Conservation (phyloP, 2,113 vertebrate species). For the Brachyistius frenatus region DNA sequence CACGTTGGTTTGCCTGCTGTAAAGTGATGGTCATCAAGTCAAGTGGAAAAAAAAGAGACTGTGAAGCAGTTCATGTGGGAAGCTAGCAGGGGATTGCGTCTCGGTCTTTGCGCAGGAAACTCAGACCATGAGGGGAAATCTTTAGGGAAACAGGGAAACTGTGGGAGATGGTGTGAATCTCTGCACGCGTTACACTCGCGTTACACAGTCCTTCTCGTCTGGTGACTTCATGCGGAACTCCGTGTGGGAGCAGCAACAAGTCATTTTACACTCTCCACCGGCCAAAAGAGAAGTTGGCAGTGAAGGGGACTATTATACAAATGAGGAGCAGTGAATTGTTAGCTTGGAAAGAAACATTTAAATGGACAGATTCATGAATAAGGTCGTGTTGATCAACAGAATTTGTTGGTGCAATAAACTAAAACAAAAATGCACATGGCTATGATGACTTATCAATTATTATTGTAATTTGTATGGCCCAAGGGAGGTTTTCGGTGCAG, state of each 20-base stretch:
- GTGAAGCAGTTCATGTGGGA: neutral
- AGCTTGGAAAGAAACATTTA: neutral
- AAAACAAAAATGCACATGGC: neutral
- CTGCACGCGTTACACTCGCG: conserved; percentile 9
- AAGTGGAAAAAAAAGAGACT: neutral
- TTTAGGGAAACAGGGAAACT: neutral
- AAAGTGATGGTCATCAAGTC: neutral
- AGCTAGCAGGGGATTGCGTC: neutral
- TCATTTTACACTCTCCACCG: conserved; percentile 31
- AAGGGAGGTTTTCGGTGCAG: no score
- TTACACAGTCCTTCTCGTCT: conserved; percentile 10
- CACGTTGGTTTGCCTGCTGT: neutral
- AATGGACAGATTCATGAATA: neutral
- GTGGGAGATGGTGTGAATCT: neutral
- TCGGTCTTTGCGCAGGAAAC: neutral
- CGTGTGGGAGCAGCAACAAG: conserved; percentile 16
- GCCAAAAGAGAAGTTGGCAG: conserved; percentile 28
- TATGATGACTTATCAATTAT: neutral
- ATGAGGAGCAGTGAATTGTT: conserved; percentile 16
- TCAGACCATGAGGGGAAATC: conserved; percentile 4
- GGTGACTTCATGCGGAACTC: conserved; percentile 6
- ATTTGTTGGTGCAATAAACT: neutral
- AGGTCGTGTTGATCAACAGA: neutral
- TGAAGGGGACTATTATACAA: neutral
- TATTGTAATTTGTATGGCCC: no score